phyloP scores from a whole-genome alignment of 2,888 invertebrate genomes.

The Pristionchus arcanus region DNA sequence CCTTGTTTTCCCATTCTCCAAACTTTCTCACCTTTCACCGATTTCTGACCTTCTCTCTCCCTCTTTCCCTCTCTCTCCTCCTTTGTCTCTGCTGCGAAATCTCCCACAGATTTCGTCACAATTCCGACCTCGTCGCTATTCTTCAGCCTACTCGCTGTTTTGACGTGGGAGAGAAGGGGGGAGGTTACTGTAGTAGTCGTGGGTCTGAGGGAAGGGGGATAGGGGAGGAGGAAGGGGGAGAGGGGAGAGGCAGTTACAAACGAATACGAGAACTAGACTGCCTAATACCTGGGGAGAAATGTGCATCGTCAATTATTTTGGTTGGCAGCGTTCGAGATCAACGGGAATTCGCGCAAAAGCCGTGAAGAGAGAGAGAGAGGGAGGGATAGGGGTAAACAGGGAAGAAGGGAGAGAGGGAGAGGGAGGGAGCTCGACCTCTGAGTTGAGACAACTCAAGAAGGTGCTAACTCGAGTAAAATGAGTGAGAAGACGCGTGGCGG shows the following conservation, averaged over 20 bases:
- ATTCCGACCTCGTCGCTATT: neutral
- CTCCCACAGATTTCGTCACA: constrained; percentile 39
- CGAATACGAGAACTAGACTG: neutral
- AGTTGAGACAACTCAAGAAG: constrained; percentile 41
- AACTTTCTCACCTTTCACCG: neutral
- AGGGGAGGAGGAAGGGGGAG: neutral
- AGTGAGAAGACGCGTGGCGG: constrained; percentile 44
- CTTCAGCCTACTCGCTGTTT: constrained; percentile 23
- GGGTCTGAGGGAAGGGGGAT: constrained; percentile 5
- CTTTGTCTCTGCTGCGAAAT: constrained; percentile 34
- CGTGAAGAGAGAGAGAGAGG: neutral
- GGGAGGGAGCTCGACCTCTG: neutral
- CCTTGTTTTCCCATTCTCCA: constrained; percentile 11
- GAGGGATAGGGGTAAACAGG: constrained; percentile 16
- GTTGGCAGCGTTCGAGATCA: neutral
- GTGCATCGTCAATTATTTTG: constrained; percentile 16
- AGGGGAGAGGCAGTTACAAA: constrained; percentile 27
- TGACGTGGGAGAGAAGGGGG: constrained; percentile 21
- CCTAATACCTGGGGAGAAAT: constrained; percentile 2
- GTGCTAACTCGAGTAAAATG: constrained; percentile 49
- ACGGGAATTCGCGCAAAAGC: neutral
- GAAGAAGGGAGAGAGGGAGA: neutral
- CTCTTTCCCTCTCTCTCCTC: constrained; percentile 4
- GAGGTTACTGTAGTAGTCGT: constrained; percentile 1
- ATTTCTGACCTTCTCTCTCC: constrained; percentile 17